Percentiles rank a stretch among this genome's conserved stretches.
These are phyloP conservation scores for Cyprinus carpio DNA, from an alignment of 2,113 vertebrate genomes.

Conservation along the genomic window DNA sequence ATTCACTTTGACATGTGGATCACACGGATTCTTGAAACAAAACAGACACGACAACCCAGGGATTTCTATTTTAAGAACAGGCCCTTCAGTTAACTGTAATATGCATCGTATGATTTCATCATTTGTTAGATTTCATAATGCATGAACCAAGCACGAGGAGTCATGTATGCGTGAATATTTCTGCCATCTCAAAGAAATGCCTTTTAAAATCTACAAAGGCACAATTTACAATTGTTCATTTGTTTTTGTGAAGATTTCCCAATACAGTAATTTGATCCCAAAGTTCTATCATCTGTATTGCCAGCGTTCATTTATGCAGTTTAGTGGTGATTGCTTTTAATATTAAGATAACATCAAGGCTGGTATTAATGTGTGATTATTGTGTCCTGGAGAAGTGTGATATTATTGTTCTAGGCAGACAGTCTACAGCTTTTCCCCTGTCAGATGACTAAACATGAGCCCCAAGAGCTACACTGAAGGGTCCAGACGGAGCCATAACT, in stretches of 20 bases:
- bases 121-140: background rate
- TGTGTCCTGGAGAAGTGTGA: background rate
- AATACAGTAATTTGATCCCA: background rate
- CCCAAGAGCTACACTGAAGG: too few species aligned
- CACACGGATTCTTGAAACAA: background rate
- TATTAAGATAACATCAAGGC: background rate
- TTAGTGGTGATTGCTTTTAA: background rate
- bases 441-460: too few species aligned
- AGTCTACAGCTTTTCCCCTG: too few species aligned
- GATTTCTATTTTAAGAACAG: slow-evolving; percentile 15
- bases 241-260: background rate
- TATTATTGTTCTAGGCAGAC: background rate
- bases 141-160: background rate
- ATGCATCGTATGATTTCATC: slow-evolving; percentile 5
- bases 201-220: too few species aligned
- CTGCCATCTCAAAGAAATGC: background rate
- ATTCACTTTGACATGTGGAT: slow-evolving; percentile 47
- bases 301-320: background rate
- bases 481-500: too few species aligned
- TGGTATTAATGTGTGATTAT: background rate
- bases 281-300: background rate
- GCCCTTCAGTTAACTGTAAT: slow-evolving; percentile 4
- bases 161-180: background rate
- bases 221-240: background rate
- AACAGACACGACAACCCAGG: slow-evolving; percentile 14